Conservation (phyloP, 2,113 vertebrate species). For the Candoia aspera region DNA sequence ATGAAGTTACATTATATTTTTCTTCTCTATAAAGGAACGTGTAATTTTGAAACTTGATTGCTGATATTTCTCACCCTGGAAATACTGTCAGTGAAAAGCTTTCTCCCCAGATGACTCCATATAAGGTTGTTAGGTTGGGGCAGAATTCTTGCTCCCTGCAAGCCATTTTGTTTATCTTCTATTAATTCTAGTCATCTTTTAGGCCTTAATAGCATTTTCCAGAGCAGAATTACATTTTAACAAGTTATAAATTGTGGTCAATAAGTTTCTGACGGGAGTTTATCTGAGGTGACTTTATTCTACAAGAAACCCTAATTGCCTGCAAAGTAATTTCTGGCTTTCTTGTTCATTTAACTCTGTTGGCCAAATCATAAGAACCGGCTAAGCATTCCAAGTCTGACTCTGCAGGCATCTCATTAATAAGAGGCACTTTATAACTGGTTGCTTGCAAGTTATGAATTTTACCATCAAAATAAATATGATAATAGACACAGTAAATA, state of each 20-base stretch:
- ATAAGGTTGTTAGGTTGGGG: neutral
- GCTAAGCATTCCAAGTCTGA: neutral
- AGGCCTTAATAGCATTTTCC: constrained; percentile 32
- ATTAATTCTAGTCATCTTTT: constrained; percentile 39
- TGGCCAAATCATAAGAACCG: neutral
- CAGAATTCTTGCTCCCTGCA: neutral
- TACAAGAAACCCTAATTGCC: constrained; percentile 10
- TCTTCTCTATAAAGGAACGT: neutral
- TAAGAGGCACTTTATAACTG: neutral
- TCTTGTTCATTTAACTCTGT: neutral
- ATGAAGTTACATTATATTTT: constrained; percentile 5
- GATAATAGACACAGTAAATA: neutral
- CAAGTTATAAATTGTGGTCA: constrained; percentile 34
- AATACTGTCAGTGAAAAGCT: neutral
- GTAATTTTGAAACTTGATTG: constrained; percentile 9
- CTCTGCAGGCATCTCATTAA: neutral
- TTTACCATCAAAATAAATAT: neutral
- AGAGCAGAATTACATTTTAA: constrained; percentile 26
- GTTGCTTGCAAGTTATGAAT: neutral
- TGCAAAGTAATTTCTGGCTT: constrained; percentile 35
- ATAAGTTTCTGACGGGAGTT: constrained; percentile 18
- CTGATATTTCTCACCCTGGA: neutral
- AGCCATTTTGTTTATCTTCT: neutral
- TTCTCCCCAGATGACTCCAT: neutral
- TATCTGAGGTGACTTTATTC: neutral